Evolutionary conservation across 2,113 vertebrate species (phyloP), one percentile per base, ranked within the genome.

Genomic region (Apodemus speciosus): DNA sequence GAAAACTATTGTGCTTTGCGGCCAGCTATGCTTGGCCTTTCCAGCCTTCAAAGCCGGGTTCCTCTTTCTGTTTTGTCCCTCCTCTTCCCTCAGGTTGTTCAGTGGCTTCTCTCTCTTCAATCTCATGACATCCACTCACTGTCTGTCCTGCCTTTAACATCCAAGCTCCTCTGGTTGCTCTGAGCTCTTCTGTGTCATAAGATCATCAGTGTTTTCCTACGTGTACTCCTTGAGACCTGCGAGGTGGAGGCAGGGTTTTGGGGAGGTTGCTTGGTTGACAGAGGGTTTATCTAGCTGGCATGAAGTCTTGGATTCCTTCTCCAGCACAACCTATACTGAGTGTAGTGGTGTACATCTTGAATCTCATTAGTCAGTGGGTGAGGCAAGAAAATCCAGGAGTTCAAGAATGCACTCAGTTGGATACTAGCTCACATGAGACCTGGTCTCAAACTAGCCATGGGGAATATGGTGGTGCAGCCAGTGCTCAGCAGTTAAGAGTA

Each of bases 1-100:
- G 71, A 81, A 68, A 43, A 51, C 51, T 38, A 6, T 4, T 38
- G 72, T 83, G 32, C 38, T n/a, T 73, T 46, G 64, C 76, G 69
- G 60, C 69, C 56, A 35, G 88, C 43, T 32, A 35, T n/a, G 77
- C 68, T 53, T 79, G 80, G 21, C 58, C 7, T 16, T 3, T 60
- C 21, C 23, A 64, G 32, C 21, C 49, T 46, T 21, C 16, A 60
- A 20, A 43, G 18, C 66, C 35, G 1, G 15, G 89, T 95, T 94
- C 91, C 88, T 79, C 93, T 95, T 96, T 85, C 62, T 64, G 93
- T 30, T 30, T 23, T 35, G 85, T 27, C 30, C 25, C 43, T 10
- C 75, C 32, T 8, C 69, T 85, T 76, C 35, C 60, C 80, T 69
- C 0, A 6, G 16, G 4, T 2, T 1, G 53, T 16, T 5, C 38